Percentiles rank a stretch among this genome's conserved stretches.
Evolutionary conservation across 2,113 vertebrate species (phyloP).

Genomic region (Myrmecobius fasciatus): DNA sequence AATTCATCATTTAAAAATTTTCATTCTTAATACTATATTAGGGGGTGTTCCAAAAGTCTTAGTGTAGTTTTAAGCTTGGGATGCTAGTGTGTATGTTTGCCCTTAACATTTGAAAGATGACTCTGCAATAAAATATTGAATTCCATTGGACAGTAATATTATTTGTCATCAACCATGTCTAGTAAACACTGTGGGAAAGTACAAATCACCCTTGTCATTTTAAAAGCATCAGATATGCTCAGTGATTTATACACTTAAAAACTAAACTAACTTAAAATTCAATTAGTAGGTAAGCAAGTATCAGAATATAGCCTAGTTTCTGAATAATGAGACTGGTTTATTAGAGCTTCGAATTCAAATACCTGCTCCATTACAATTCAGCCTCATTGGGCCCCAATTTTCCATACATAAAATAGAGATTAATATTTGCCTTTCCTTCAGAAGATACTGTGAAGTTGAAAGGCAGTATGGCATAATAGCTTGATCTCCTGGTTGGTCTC

Average conservation of each 20-base stretch:
- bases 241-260: conserved; percentile 9
- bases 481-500: background rate
- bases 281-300: conserved; percentile 4
- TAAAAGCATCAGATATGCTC: conserved; percentile 20
- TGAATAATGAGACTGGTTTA: background rate
- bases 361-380: background rate
- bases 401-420: conserved; percentile 8
- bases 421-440: conserved; percentile 37
- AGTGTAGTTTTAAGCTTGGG: background rate
- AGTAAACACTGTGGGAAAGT: background rate
- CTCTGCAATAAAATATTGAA: background rate
- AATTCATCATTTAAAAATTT: background rate
- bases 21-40: background rate
- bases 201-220: conserved; percentile 13
- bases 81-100: background rate
- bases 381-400: conserved; percentile 2
- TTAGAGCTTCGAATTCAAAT: background rate
- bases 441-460: background rate
- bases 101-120: conserved; percentile 19
- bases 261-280: conserved; percentile 5
- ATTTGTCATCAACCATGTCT: background rate
- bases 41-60: background rate
- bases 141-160: conserved; percentile 1
- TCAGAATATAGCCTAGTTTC: background rate
- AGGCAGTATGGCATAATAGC: background rate